A percentile compares a stretch with the other conserved stretches of the same genome.
Conservation (phyloP, 2,797 vertebrate genomes). For the Gallinago nigripennis region DNA sequence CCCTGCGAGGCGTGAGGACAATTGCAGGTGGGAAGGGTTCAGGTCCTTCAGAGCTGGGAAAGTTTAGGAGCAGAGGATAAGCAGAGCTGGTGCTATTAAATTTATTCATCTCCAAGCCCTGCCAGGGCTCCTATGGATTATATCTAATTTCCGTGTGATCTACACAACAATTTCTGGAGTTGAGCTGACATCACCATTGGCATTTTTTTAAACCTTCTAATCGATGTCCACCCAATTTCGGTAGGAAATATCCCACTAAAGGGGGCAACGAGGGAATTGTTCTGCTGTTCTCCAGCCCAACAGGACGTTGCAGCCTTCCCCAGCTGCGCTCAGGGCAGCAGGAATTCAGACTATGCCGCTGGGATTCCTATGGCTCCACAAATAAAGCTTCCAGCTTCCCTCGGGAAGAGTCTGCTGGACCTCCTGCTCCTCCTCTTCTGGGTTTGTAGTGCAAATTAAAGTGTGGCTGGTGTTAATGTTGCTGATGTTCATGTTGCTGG, state of each 20-base stretch:
- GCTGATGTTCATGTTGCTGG: background rate
- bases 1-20: background rate
- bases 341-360: conserved; percentile 36
- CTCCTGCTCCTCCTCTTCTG: background rate
- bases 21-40: background rate
- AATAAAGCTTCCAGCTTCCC: background rate
- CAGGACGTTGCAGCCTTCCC: background rate
- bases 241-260: background rate
- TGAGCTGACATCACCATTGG: fast-evolving
- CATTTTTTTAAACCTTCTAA: background rate
- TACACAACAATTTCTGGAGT: background rate
- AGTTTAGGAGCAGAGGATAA: background rate
- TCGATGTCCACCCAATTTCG: background rate
- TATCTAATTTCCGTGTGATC: background rate
- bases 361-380: background rate
- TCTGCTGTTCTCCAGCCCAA: background rate
- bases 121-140: background rate
- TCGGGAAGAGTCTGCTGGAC: background rate
- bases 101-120: background rate
- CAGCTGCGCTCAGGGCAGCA: background rate
- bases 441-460: background rate
- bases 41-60: background rate
- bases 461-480: fast-evolving
- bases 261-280: background rate
- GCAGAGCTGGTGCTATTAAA: background rate